Evolutionary conservation across 2,888 invertebrate species (phyloP), one percentile per base, ranked within the genome.

Genomic region (Agrotis segetum): DNA sequence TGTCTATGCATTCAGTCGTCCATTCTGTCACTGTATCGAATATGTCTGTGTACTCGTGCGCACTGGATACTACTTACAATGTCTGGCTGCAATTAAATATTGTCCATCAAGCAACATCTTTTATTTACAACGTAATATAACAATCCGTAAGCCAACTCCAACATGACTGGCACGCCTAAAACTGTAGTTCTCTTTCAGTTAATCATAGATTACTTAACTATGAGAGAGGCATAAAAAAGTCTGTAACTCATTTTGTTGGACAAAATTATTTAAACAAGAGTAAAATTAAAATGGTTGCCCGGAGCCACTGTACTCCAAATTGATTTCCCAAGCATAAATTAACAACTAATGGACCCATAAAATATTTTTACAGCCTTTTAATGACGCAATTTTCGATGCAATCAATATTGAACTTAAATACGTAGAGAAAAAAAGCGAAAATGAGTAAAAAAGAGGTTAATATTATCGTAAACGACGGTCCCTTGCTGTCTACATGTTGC

Each of bases 401-500:
- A 79, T 74, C 61, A 61, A 68, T 68, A 53, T 65, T 68, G 11
- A 65, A 61, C 55, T 44, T 67, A 60, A 67, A 53, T 19, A 65
- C 61, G 17, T 61, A 24, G 40, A 44, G 19, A 13, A 66, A 49
- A 61, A 80, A 69, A 7, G 60, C 50, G 34, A 75, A 78, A 58
- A 19, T 63, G 64, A 64, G 63, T 53, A 53, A 79, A 61, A 74
- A 78, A 82, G 68, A 67, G 58, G 72, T 75, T 71, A 76, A 56
- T 65, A 63, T 71, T 69, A 77, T 69, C 67, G 71, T 61, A 50
- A 65, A 67, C 52, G 66, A 69, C 64, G 77, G 67, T 50, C 34
- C 67, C 66, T 63, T 64, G 67, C 66, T 72, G 74, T 70, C 81
- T 77, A 80, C 79, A 78, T 71, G 67, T 83, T 74, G 74, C 77